Base-by-base conservation (phyloP, 2,888 invertebrate genomes). In the Nomada ferruginata region DNA sequence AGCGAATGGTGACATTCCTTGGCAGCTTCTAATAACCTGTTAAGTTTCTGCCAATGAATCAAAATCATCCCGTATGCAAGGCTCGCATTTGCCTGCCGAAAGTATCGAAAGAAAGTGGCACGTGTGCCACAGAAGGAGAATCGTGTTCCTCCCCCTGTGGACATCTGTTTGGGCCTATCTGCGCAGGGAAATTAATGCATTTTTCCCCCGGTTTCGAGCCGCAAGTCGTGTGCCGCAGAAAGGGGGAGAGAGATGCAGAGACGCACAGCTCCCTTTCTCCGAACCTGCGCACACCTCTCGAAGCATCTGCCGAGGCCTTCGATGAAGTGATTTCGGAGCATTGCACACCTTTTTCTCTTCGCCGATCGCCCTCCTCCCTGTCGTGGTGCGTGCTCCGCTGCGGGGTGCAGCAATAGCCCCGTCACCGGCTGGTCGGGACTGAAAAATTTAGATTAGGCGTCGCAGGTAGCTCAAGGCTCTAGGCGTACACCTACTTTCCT, bases 301-400 rank as follows among this genome's bases (percentile, higher is more conserved):
- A 81, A 88, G 88, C 92, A 92, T 92, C 92, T 92, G 92, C 91
- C 90, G 85, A 57, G 75, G 71, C 79, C 76, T 88, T 89, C 90
- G 91, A 92, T 91, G 90, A 91, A 92, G 92, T 91, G 92, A 92
- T 92, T 92, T 91, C 89, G 87, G 83, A 83, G 87, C 85, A 86
- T 87, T 85, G 89, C 88, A 76, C 84, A 88, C 89, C 87, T 87
- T 88, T 89, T 87, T 85, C 15, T 47, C 72, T 71, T 57, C 47
- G 60, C 61, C 23, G 53, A 65, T 66, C 71, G 70, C 50, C 61
- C 63, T n/a, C 70, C 50, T 60, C 52, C 75, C 64, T 50, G 75
- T 20, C 68, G 63, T 23, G 60, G 69, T 75, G 79, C 76, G 76
- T 76, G 79, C 47, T 80, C 76, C 78, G 79, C 85, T 86, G 64